A percentile compares a stretch with the other conserved stretches of the same genome.
These are phyloP conservation scores for Clarias batrachus DNA, from an alignment of 2,113 vertebrate species.

Conservation along the genomic window DNA sequence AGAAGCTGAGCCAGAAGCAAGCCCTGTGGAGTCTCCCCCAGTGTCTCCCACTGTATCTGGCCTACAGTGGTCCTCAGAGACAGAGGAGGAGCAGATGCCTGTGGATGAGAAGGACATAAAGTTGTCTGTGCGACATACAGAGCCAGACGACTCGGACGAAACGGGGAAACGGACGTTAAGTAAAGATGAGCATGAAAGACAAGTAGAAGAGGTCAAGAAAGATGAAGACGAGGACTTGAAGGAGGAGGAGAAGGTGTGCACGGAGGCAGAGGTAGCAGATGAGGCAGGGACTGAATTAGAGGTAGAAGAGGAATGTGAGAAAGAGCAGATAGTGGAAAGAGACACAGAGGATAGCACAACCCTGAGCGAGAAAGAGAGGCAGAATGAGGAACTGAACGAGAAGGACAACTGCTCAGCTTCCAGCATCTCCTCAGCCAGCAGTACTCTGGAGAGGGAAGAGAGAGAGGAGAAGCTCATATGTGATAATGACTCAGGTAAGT, in stretches of 20 bases:
- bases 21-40: conserved; percentile 51
- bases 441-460: conserved; percentile 96
- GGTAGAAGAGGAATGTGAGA: conserved; percentile 72
- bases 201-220: conserved; percentile 49
- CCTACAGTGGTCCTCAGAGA: conserved; percentile 33
- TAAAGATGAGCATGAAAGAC: conserved; percentile 40
- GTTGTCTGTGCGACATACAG: conserved; percentile 24
- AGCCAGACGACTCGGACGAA: conserved; percentile 39
- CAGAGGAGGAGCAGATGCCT: conserved; percentile 55
- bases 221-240: conserved; percentile 59
- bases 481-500: conserved; percentile 83
- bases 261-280: conserved; percentile 48
- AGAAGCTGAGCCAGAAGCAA: conserved; percentile 71
- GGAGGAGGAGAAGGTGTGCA: conserved; percentile 45
- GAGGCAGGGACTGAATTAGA: conserved; percentile 62
- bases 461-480: conserved; percentile 84
- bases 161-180: conserved; percentile 41
- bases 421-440: conserved; percentile 96
- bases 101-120: conserved; percentile 33
- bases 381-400: conserved; percentile 96
- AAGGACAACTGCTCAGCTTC: conserved; percentile 98
- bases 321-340: conserved; percentile 72
- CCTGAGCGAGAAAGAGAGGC: conserved; percentile 94
- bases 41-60: conserved; percentile 18
- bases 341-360: conserved; percentile 80